Percentiles rank a stretch among this genome's conserved stretches.
These are phyloP conservation scores for Xenotilapia longispinis DNA, from an alignment of 2,113 vertebrate species.

Conservation along the genomic window DNA sequence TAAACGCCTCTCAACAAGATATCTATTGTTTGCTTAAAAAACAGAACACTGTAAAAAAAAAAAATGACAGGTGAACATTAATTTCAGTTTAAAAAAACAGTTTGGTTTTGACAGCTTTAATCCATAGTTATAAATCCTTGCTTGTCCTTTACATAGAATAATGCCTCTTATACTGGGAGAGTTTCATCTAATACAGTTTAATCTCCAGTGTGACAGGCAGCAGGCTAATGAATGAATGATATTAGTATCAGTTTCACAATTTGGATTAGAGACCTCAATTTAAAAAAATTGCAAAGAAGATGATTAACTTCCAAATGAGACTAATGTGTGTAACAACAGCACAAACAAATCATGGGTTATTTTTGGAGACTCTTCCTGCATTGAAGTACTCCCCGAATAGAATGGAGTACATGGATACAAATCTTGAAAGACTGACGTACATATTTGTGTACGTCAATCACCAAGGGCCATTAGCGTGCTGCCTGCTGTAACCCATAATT, in stretches of 20 bases:
- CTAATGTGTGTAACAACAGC: neutral
- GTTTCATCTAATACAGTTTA: neutral
- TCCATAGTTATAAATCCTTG: neutral
- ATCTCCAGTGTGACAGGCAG: neutral
- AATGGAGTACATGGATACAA: neutral
- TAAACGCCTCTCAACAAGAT: neutral
- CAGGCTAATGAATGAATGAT: neutral
- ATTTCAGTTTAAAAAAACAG: neutral
- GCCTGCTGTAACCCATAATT: neutral
- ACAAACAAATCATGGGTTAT: neutral
- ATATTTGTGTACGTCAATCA: neutral
- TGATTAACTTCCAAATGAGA: neutral
- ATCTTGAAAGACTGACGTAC: neutral
- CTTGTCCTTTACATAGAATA: neutral
- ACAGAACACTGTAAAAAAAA: neutral
- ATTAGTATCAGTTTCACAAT: neutral
- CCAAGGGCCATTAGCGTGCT: neutral
- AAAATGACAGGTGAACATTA: neutral
- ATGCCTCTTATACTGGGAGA: neutral
- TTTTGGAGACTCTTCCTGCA: neutral
- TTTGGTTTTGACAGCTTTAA: neutral
- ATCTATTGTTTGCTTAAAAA: neutral
- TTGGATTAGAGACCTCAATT: neutral
- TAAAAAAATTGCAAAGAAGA: neutral
- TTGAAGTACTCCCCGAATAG: neutral